A percentile compares a stretch with the other conserved stretches of the same genome.
phyloP scores from a whole-genome alignment of 2,113 vertebrate genomes.

The Eleginops maclovinus region DNA sequence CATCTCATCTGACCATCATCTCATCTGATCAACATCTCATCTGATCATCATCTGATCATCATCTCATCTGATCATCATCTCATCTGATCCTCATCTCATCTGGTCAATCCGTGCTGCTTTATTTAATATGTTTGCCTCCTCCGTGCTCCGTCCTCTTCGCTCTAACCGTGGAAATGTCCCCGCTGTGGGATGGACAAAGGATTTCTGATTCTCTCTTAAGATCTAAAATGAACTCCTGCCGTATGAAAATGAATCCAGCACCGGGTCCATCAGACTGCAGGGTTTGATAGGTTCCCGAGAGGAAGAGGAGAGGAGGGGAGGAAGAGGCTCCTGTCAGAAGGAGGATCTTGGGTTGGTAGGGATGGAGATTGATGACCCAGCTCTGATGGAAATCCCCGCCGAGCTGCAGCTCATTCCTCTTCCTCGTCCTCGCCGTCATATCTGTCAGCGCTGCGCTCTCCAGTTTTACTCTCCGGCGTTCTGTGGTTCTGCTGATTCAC shows the following conservation, averaged over 20 bases:
- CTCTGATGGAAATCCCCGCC: conserved; percentile 40
- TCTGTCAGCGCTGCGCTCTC: neutral
- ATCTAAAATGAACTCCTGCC: conserved; percentile 56
- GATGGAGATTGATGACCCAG: conserved; percentile 50
- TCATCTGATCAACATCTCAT: too few relatives aligned
- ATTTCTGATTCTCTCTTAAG: neutral
- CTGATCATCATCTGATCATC: too few relatives aligned
- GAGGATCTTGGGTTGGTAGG: neutral
- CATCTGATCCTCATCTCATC: too few relatives aligned
- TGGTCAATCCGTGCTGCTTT: too few relatives aligned
- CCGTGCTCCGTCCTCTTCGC: too few relatives aligned
- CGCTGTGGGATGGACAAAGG: too few relatives aligned
- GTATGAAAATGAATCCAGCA: conserved; percentile 60
- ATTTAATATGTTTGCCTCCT: too few relatives aligned
- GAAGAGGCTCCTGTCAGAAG: neutral
- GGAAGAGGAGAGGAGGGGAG: neutral
- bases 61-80: too few relatives aligned
- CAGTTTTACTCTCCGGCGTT: conserved; percentile 14
- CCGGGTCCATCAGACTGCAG: conserved; percentile 46
- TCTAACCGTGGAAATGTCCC: too few relatives aligned
- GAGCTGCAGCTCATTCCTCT: conserved; percentile 11
- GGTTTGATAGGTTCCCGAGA: neutral
- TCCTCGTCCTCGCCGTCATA: neutral
- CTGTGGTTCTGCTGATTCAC: conserved; percentile 33
- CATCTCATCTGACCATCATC: too few relatives aligned